Base-by-base conservation (phyloP, 2,797 vertebrate genomes). In the Sebastes hopkinsi region DNA sequence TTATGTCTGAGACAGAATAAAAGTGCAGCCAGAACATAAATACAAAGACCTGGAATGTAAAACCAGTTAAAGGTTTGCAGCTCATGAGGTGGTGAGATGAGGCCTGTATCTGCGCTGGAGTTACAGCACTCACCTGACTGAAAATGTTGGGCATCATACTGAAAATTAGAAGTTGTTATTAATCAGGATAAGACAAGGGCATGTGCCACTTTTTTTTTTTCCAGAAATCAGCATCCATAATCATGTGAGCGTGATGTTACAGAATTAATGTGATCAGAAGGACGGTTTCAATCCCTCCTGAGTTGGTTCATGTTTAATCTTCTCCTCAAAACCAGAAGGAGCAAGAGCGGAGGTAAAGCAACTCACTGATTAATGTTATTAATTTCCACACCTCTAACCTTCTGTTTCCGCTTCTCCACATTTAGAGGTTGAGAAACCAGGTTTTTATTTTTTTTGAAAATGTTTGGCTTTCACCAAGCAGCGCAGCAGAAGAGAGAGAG, bases 211-310 rank as follows among this genome's bases (percentile, higher is more conserved):
- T 77, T 38, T 42, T 77, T 36, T 38, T 88, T 82, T 66, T 56
- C 52, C 81, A 88, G 67, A 82, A 84, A 90, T 82, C 80, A 67
- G 68, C 71, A 90, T 87, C 23, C 78, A 88, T 88, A 88, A 92
- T 87, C 86, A 91, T 73, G 75, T 52, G 8, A 77, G 81, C 23
- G 67, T 85, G 78, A 86, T 80, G 82, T 80, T 83, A 86, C 86
- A 84, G 88, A 89, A 92, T 89, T 79, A 92, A 94, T 90, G 87
- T 77, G 90, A 94, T 93, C 86, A 90, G 92, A 88, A 86, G 87
- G 91, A 88, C 78, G 86, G 60, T 72, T 87, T 75, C 62, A 87
- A 80, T 85, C 88, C 78, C 87, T 14, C 55, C 46, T 77, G 87
- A 87, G 82, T 77, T 54, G 72, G 61, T 87, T 88, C 62, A 50